phyloP scores from a whole-genome alignment of 1,140 invertebrate species.

The Portunus trituberculatus region DNA sequence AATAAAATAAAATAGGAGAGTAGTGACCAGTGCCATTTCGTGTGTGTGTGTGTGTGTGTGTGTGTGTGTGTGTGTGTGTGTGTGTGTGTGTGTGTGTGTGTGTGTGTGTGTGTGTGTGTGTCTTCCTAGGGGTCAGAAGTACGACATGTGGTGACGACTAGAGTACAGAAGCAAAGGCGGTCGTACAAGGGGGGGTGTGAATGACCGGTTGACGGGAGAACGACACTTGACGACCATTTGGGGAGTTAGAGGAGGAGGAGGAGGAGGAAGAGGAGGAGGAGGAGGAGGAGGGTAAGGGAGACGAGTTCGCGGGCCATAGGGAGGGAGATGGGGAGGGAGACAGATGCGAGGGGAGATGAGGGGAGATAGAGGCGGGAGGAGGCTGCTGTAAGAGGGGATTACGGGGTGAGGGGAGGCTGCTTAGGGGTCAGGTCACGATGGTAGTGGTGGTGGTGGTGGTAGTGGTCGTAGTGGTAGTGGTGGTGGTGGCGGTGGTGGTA shows the following conservation, averaged over 20 bases:
- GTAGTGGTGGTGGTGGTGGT: not conserved
- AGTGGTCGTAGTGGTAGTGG: not conserved
- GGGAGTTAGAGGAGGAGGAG: not conserved
- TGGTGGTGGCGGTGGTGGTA: not conserved
- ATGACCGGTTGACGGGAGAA: not conserved
- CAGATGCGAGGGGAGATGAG: not conserved
- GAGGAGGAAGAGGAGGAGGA: not conserved
- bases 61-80: no score
- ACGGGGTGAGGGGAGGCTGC: not conserved
- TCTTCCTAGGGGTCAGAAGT: not conserved
- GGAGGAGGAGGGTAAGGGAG: not conserved
- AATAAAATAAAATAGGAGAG: no score
- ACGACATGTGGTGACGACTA: slow-evolving; percentile 8
- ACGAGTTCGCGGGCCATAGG: not conserved
- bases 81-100: not conserved
- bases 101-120: not conserved
- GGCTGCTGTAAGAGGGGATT: not conserved
- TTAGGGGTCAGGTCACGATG: not conserved
- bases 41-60: no score
- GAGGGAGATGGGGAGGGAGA: slow-evolving; percentile 29
- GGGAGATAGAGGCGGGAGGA: not conserved
- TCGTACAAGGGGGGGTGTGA: not conserved
- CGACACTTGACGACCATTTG: not conserved
- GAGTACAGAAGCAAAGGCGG: not conserved
- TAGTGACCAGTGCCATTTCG: no score